Percentiles rank a stretch among this genome's conserved stretches.
phyloP scores from a whole-genome alignment of 2,888 invertebrate species.

The Platycheirus rosarum region DNA sequence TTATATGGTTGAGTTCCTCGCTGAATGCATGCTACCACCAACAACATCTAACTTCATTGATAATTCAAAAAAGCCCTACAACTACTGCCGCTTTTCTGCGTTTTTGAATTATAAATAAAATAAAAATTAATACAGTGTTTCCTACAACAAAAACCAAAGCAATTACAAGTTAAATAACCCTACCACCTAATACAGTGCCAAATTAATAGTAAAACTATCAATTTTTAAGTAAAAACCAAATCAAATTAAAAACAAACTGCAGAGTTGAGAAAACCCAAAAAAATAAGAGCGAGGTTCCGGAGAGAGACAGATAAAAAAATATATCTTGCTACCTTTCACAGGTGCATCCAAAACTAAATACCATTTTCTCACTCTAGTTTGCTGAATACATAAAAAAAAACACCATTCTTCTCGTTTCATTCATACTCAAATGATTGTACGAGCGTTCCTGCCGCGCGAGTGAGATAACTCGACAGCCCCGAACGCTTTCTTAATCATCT shows the following conservation, averaged over 20 bases:
- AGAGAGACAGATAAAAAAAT: slow-evolving; percentile 24
- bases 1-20: slow-evolving; percentile 36
- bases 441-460: slow-evolving; percentile 40
- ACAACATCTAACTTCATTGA: slow-evolving; percentile 66
- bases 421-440: slow-evolving; percentile 51
- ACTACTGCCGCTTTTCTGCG: slow-evolving; percentile 52
- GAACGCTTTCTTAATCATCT: background rate
- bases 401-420: slow-evolving; percentile 13
- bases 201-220: slow-evolving; percentile 26
- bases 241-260: slow-evolving; percentile 64
- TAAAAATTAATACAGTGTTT: no score
- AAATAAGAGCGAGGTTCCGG: slow-evolving; percentile 46
- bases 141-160: background rate
- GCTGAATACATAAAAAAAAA: slow-evolving; percentile 33
- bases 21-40: slow-evolving; percentile 53
- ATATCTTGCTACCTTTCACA: slow-evolving; percentile 51
- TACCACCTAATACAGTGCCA: slow-evolving; percentile 37
- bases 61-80: slow-evolving; percentile 55
- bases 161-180: background rate
- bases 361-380: slow-evolving; percentile 1
- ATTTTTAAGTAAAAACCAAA: slow-evolving; percentile 36
- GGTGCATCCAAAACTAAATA: slow-evolving; percentile 36
- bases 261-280: slow-evolving; percentile 20
- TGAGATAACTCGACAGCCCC: slow-evolving; percentile 38
- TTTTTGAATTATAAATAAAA: no score